A percentile compares a stretch with the other conserved stretches of the same genome.
phyloP scores from a whole-genome alignment of 2,113 vertebrate species.

The Dissostichus mawsoni region DNA sequence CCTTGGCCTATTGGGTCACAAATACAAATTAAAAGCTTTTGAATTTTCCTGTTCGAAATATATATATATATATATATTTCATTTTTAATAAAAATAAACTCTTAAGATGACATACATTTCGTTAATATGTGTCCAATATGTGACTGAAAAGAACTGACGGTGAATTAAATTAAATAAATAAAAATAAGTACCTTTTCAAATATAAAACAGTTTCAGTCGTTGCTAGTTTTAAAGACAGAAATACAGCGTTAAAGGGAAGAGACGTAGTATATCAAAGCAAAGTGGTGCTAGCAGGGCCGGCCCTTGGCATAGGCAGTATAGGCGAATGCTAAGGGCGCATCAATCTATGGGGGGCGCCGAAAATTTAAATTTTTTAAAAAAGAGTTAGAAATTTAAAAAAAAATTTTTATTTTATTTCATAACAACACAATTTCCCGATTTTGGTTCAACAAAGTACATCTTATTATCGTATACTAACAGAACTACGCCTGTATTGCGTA shows the following conservation, averaged over 20 bases:
- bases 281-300: background rate
- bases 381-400: too few relatives aligned
- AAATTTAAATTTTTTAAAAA: too few relatives aligned
- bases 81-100: background rate
- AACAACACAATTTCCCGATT: too few relatives aligned
- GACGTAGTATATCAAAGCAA: slow-evolving; percentile 46
- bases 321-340: too few relatives aligned
- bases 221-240: slow-evolving; percentile 32
- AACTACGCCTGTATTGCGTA: too few relatives aligned
- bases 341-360: too few relatives aligned
- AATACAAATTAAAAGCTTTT: background rate
- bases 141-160: slow-evolving; percentile 3
- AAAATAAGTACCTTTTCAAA: slow-evolving; percentile 41
- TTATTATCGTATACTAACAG: too few relatives aligned
- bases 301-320: too few relatives aligned
- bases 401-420: too few relatives aligned
- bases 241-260: slow-evolving; percentile 46
- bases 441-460: too few relatives aligned
- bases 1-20: background rate
- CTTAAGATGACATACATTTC: background rate
- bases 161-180: background rate
- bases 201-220: slow-evolving; percentile 29
- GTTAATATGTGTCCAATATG: background rate
- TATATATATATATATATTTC: too few relatives aligned
- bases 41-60: background rate